phyloP scores from a whole-genome alignment of 2,113 vertebrate species.

The Odocoileus virginianus region DNA sequence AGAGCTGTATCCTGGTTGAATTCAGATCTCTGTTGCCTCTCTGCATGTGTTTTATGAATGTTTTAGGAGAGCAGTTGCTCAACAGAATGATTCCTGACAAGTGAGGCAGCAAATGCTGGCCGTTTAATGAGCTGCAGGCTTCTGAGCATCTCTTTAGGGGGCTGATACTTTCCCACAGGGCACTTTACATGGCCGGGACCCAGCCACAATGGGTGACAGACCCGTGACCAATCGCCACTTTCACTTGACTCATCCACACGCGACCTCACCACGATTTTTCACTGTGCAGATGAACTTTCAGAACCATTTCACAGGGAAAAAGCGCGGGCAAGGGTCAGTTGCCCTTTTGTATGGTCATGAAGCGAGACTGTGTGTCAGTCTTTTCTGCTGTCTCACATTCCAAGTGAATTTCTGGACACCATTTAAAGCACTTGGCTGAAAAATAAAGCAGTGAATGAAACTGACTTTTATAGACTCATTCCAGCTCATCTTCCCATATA shows the following conservation, averaged over 20 bases:
- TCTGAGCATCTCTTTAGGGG: constrained; percentile 86
- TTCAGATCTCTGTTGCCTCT: constrained; percentile 40
- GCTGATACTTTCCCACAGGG: constrained; percentile 90
- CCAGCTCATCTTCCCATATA: constrained; percentile 97
- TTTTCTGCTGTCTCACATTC: constrained; percentile 93
- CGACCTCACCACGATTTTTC: constrained; percentile 97
- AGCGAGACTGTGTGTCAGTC: constrained; percentile 84
- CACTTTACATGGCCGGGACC: constrained; percentile 80
- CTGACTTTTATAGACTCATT: constrained; percentile 99
- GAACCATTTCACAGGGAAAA: constrained; percentile 84
- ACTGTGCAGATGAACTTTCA: constrained; percentile 93
- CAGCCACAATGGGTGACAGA: constrained; percentile 88
- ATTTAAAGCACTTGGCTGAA: constrained; percentile 90
- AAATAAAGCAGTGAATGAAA: constrained; percentile 96
- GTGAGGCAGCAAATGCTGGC: constrained; percentile 88
- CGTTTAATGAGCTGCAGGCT: constrained; percentile 85
- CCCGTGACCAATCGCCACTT: constrained; percentile 94
- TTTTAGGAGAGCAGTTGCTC: constrained; percentile 80
- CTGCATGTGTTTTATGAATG: constrained; percentile 74
- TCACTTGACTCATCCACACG: constrained; percentile 96
- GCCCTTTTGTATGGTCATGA: constrained; percentile 86
- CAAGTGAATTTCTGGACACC: constrained; percentile 85
- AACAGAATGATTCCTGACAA: constrained; percentile 85
- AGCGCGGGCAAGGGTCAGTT: constrained; percentile 85
- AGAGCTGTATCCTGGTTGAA: background rate